Base-by-base conservation (phyloP, 2,113 vertebrate species). In the Panurus biarmicus region DNA sequence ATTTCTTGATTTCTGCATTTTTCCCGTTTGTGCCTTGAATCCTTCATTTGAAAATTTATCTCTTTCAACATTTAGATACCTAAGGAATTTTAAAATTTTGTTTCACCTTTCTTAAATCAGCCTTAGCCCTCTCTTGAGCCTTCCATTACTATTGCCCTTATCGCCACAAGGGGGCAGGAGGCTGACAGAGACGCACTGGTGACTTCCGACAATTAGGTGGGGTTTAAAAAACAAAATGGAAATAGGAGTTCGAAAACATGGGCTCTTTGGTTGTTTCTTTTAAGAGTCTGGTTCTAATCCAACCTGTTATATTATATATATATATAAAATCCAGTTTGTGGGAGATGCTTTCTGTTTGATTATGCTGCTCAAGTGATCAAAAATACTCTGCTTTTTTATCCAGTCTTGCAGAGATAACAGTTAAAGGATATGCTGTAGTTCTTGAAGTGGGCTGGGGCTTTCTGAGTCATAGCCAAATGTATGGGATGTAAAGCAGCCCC, bases 121-220 rank as follows among this genome's bases (percentile, higher is more conserved):
- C 12, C 22, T 48, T 15, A 44, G 28, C 14, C 14, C 9, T 44
- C 7, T n/a, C 53, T n/a, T 6, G 58, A 89, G 7, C 54, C 12
- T 75, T 36, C 14, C 10, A 1, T 80, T 54, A 5, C 61, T 45
- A 2, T 47, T 79, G 61, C 16, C 33, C 31, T 0, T n/a, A 6
- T 57, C 62, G 48, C 94, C 93, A 94, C 87, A 58, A 89, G 75
- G 60, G 94, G 96, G 94, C 89, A 10, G 71, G 77, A 76, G 56
- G 73, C 91, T n/a, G 62, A 91, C 84, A 56, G 71, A 23, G 67
- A 62, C 79, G 38, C 48, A 7, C 54, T 33, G 21, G 8, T 42
- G 33, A 6, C 22, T 31, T 26, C 31, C 38, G 21, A 7, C 36
- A 22, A 28, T 58, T 26, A 35, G 51, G 6, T 14, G 29, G 14